These are phyloP conservation scores for Lanistes nyassanus DNA, from an alignment of 1,140 invertebrate species.

Conservation along the genomic window DNA sequence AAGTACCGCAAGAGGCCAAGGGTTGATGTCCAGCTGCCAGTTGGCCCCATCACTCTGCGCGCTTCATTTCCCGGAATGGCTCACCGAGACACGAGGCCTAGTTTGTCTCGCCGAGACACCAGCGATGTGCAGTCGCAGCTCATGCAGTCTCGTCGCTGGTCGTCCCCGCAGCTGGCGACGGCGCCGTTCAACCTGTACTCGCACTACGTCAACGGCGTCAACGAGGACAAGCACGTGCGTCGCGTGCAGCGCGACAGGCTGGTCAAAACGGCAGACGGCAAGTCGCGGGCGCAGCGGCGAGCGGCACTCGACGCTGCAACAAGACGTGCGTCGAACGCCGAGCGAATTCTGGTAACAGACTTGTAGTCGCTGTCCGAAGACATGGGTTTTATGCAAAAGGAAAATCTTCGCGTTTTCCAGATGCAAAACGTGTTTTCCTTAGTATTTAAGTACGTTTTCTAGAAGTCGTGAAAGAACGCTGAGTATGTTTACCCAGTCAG, in stretches of 20 bases:
- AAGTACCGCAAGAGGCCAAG: not conserved
- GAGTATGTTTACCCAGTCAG: too few species aligned
- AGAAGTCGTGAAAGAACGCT: too few species aligned
- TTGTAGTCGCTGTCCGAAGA: too few species aligned
- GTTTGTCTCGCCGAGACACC: not conserved
- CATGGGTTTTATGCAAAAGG: too few species aligned
- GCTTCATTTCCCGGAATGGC: not conserved
- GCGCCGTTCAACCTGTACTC: slow-evolving; percentile 9
- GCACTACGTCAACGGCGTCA: slow-evolving; percentile 22
- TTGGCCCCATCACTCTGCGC: not conserved
- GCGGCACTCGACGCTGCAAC: not conserved
- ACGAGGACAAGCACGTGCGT: slow-evolving; percentile 2
- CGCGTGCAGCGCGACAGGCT: slow-evolving; percentile 18
- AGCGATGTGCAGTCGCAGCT: not conserved
- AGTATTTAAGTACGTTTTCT: too few species aligned
- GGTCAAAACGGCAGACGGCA: slow-evolving; percentile 13
- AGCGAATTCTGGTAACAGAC: too few species aligned
- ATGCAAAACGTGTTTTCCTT: too few species aligned
- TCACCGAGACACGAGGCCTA: too few species aligned
- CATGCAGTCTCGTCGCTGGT: slow-evolving; percentile 7
- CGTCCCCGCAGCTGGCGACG: not conserved
- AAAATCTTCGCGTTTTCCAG: too few species aligned
- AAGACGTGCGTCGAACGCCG: not conserved
- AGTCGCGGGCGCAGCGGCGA: not conserved
- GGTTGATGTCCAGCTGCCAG: not conserved